Evolutionary conservation across 2,888 invertebrate genomes (phyloP).

Genomic region (Gari tellinella): DNA sequence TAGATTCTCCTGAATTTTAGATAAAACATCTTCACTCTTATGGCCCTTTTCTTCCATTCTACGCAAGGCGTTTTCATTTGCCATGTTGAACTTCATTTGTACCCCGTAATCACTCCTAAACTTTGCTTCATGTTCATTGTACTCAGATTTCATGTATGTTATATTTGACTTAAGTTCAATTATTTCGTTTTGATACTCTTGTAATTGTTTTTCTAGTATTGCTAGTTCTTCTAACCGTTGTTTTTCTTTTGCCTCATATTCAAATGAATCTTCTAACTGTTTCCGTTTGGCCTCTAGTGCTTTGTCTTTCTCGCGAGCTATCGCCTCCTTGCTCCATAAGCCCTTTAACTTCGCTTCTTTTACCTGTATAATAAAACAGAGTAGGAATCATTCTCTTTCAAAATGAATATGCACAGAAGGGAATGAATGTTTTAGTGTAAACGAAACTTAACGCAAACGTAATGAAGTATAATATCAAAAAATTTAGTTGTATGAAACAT

Average conservation of each 20-base stretch:
- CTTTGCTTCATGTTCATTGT: conserved; percentile 64
- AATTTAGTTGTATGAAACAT: no score
- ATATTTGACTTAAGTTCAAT: conserved; percentile 63
- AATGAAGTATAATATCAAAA: no score
- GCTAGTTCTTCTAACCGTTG: conserved; percentile 59
- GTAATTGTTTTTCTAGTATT: conserved; percentile 58
- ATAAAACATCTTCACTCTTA: conserved; percentile 31
- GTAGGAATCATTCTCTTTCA: no score
- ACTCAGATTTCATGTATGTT: conserved; percentile 48
- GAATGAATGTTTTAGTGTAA: no score
- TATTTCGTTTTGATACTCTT: conserved; percentile 54
- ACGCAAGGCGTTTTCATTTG: conserved; percentile 73
- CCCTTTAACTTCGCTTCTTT: conserved; percentile 59
- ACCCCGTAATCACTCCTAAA: conserved; percentile 66
- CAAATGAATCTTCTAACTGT: conserved; percentile 72
- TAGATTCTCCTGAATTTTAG: conserved; percentile 44
- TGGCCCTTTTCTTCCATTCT: conserved; percentile 59
- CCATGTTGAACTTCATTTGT: conserved; percentile 74
- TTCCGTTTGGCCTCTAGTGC: conserved; percentile 73
- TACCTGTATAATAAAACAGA: no score
- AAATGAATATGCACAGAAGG: no score
- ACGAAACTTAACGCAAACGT: no score
- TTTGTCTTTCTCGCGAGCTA: conserved; percentile 72
- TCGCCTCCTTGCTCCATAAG: conserved; percentile 63
- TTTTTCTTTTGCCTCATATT: conserved; percentile 66